A percentile compares a stretch with the other conserved stretches of the same genome.
phyloP scores from a whole-genome alignment of 2,888 invertebrate genomes.

The Athetis lepigone region DNA sequence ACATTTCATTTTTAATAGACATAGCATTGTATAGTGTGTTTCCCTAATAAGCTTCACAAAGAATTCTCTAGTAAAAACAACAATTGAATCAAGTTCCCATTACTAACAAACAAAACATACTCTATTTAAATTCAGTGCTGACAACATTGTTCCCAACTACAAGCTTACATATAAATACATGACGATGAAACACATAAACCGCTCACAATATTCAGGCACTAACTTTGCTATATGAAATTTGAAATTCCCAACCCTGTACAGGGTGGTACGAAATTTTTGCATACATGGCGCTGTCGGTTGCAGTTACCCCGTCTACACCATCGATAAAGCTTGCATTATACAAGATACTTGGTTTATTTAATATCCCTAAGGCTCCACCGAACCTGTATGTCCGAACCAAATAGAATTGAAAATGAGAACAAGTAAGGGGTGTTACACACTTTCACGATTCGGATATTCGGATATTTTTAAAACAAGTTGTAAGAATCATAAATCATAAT shows the following conservation, averaged over 20 bases:
- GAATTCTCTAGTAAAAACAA: too few species aligned
- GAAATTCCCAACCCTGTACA: constrained; percentile 14
- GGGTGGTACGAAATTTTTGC: constrained; percentile 7
- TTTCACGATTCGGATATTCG: too few species aligned
- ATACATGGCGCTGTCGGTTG: constrained; percentile 14
- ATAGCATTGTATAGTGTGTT: too few species aligned
- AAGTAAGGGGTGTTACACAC: too few species aligned
- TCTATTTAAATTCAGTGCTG: neutral
- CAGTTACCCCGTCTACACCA: constrained; percentile 11
- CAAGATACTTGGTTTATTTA: constrained; percentile 24
- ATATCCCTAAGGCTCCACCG: constrained; percentile 24
- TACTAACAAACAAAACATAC: neutral
- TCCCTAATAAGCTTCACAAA: too few species aligned
- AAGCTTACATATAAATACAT: constrained; percentile 1
- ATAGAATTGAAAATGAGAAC: constrained; percentile 50
- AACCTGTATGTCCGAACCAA: constrained; percentile 34
- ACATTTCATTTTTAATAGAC: too few species aligned
- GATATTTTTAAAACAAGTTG: too few species aligned
- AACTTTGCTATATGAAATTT: constrained; percentile 12
- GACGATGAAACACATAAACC: constrained; percentile 7
- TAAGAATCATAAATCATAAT: too few species aligned
- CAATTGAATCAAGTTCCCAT: neutral
- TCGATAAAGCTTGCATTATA: constrained; percentile 29
- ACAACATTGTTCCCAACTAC: constrained; percentile 1
- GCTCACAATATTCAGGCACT: neutral